Base-by-base conservation (phyloP, 23 tunicate species). In the Botrylloides violaceus region DNA sequence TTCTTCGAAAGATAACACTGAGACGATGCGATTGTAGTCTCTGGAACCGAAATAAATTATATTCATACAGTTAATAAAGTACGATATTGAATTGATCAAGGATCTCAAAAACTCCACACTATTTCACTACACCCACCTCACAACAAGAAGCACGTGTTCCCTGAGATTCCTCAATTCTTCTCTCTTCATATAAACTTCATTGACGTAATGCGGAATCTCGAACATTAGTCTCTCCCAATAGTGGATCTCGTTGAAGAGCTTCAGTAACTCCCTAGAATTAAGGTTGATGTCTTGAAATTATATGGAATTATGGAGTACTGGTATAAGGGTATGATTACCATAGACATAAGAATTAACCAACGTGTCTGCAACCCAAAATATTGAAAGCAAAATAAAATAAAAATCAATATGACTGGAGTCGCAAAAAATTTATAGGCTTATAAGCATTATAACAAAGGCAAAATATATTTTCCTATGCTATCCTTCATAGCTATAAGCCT, bases 201-300 rank as follows among this genome's bases (percentile, higher is more conserved):
- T 85, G 33, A 85, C 93, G 66, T 80, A 92, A 59, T 92, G 98
- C 22, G 98, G 98, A 64, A 92, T 92, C 65, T 92, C 98, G 58
- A 92, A 92, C 94, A 92, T 80, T 34, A 92, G 71, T 24, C 92
- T 76, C 58, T 92, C 93, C 98, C 98, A 92, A 77, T 84, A 92
- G 34, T 84, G 83, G 39, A 92, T 92, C 58, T 92, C 98, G 58
- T 76, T 80, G 77, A 92, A 92, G n/a, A 92, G 62, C 61, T 92
- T 92, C 66, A 92, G 72, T 21, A 92, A 31, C 15, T 58, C 80
- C 50, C 96, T 82, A 65, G 0, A 37, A 77, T n/a, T n/a, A n/a
- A n/a, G n/a, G n/a, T n/a, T n/a, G n/a, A n/a, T n/a, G n/a, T n/a
- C n/a, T n/a, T n/a, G n/a, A n/a, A n/a, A n/a, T n/a, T n/a, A n/a